Conservation (phyloP, 2,888 invertebrate genomes). For the Strigamia maritima region DNA sequence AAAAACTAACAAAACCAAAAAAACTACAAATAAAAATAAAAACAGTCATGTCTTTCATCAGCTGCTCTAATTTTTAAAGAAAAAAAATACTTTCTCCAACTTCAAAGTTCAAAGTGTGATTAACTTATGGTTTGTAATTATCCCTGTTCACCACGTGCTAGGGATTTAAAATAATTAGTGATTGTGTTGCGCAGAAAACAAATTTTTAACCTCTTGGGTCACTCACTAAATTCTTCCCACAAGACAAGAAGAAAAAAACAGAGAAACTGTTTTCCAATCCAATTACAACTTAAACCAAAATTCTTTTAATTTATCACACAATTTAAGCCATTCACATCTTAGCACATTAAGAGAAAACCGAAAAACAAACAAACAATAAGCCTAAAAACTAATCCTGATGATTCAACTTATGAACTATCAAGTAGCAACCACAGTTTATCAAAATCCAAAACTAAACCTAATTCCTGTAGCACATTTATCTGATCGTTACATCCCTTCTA, state of each 20-base stretch:
- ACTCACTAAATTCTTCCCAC: constrained; percentile 1
- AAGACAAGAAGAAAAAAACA: background rate
- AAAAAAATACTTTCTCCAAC: too few relatives aligned
- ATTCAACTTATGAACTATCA: background rate
- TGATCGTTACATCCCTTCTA: background rate
- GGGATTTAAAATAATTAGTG: background rate
- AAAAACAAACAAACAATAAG: background rate
- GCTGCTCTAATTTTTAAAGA: too few relatives aligned
- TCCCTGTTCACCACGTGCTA: background rate
- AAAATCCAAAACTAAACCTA: background rate
- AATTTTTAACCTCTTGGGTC: constrained; percentile 1
- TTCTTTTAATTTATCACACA: background rate
- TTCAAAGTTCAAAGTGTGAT: too few relatives aligned
- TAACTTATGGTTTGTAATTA: background rate
- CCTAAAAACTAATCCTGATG: background rate
- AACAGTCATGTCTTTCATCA: too few relatives aligned
- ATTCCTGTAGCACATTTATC: background rate
- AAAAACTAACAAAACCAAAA: too few relatives aligned
- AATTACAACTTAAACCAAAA: background rate
- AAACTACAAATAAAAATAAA: too few relatives aligned
- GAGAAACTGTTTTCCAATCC: background rate
- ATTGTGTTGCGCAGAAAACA: background rate
- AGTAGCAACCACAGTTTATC: background rate
- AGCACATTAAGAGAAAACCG: background rate
- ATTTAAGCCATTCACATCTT: background rate